A percentile compares a stretch with the other conserved stretches of the same genome.
phyloP scores from a whole-genome alignment of 2,797 vertebrate species.

The Loriculus beryllinus region DNA sequence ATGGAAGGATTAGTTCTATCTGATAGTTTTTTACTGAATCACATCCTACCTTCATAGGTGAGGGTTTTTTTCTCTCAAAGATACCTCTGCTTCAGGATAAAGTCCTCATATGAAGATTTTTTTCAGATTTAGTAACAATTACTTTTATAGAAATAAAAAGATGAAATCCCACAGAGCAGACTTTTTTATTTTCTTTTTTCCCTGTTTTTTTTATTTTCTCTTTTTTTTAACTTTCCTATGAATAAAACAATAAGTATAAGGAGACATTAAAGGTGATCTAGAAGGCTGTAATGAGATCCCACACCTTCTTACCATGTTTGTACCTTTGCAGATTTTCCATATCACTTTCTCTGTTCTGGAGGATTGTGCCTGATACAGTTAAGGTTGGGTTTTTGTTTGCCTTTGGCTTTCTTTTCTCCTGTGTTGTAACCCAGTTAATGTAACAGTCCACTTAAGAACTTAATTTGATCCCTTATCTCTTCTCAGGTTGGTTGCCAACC shows the following conservation, averaged over 20 bases:
- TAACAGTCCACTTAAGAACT: not conserved
- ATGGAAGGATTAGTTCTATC: not conserved
- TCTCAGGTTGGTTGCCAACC: not conserved
- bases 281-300: not conserved
- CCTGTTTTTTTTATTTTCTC: not conserved
- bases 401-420: conserved; percentile 10
- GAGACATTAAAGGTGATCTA: not conserved
- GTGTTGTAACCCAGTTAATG: not conserved
- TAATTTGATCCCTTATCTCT: not conserved
- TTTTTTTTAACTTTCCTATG: not conserved
- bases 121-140: not conserved
- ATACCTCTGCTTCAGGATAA: not conserved
- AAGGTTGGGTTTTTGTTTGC: not conserved
- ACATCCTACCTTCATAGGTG: not conserved
- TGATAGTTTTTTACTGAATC: not conserved
- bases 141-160: not conserved
- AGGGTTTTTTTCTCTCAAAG: not conserved
- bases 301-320: not conserved
- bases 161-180: not conserved
- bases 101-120: not conserved
- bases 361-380: not conserved
- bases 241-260: not conserved
- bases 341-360: not conserved
- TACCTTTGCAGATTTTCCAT: not conserved
- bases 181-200: not conserved